A percentile compares a stretch with the other conserved stretches of the same genome.
Conservation (phyloP, 64 coral and sea anemone species). For the Exaiptasia diaphana region DNA sequence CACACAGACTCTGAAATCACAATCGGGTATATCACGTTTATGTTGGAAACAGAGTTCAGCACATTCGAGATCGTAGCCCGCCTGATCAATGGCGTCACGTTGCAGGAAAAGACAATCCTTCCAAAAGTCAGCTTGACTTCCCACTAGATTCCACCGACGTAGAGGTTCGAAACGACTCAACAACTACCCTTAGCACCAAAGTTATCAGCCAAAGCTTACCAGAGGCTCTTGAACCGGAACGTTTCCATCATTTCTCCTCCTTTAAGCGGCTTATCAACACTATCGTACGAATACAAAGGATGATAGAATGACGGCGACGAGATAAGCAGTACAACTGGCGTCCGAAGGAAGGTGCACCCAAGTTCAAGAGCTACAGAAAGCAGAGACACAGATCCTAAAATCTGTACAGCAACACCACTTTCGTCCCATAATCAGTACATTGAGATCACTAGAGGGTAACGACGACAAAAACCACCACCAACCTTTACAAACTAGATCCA, state of each 20-base stretch:
- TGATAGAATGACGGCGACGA: constrained; percentile 33
- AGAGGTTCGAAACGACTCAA: background rate
- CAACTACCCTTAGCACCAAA: background rate
- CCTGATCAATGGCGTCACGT: constrained; percentile 14
- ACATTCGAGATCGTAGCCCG: constrained; percentile 8
- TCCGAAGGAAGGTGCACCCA: constrained; percentile 24
- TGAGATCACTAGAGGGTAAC: constrained; percentile 10
- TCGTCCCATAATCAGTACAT: background rate
- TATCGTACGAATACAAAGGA: constrained; percentile 46
- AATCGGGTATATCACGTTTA: constrained; percentile 23
- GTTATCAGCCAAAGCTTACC: background rate
- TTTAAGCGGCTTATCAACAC: constrained; percentile 36
- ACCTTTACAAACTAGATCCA: constrained; percentile 35
- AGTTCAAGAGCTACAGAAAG: constrained; percentile 25
- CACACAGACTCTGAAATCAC: constrained; percentile 32
- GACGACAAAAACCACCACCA: background rate
- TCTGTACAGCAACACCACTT: constrained; percentile 22
- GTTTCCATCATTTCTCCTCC: constrained; percentile 35
- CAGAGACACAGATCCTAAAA: constrained; percentile 14
- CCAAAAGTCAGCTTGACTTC: background rate
- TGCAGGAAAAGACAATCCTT: constrained; percentile 16
- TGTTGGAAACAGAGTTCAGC: constrained; percentile 27
- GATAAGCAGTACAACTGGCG: constrained; percentile 71
- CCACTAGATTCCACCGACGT: background rate
- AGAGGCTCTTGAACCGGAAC: background rate